phyloP scores from a whole-genome alignment of 2,888 invertebrate species.

The Schizotus pectinicornis region DNA sequence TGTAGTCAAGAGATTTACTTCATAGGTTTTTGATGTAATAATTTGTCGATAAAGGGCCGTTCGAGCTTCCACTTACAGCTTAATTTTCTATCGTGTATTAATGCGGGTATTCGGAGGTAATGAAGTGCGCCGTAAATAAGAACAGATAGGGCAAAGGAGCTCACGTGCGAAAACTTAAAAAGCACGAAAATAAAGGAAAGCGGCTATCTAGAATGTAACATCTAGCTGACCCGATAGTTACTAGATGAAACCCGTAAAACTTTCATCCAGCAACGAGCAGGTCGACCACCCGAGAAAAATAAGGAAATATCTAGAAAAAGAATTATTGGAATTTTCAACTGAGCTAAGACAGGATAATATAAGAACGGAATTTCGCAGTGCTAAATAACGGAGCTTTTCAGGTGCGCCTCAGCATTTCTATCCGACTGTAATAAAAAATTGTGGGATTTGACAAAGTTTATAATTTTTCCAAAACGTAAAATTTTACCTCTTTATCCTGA shows the following conservation, averaged over 20 bases:
- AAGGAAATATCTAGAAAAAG: slow-evolving; percentile 25
- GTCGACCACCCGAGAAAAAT: slow-evolving; percentile 22
- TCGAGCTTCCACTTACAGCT: slow-evolving; percentile 19
- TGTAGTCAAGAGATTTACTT: no score
- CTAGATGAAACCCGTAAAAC: slow-evolving; percentile 20
- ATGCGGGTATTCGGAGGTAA: slow-evolving; percentile 36
- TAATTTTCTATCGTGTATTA: slow-evolving; percentile 35
- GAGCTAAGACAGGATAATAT: slow-evolving; percentile 23
- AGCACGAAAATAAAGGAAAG: slow-evolving; percentile 41
- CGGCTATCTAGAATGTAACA: slow-evolving; percentile 38
- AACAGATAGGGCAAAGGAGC: slow-evolving; percentile 42
- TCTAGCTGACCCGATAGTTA: slow-evolving; percentile 24
- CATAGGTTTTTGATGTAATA: no score
- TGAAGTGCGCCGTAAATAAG: slow-evolving; percentile 47
- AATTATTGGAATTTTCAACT: slow-evolving; percentile 26
- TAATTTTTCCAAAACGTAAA: no score
- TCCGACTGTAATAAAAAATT: no score
- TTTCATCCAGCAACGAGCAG: slow-evolving; percentile 24
- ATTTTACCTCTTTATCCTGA: no score
- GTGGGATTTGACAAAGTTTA: neutral
- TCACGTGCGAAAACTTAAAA: slow-evolving; percentile 47
- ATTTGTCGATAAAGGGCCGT: slow-evolving; percentile 4
- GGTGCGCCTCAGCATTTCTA: no score
- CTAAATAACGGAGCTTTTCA: slow-evolving; percentile 23
- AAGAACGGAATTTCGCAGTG: slow-evolving; percentile 22